A percentile compares a stretch with the other conserved stretches of the same genome.
phyloP scores from a whole-genome alignment of 2,113 vertebrate genomes.

The Toxostoma redivivum region DNA sequence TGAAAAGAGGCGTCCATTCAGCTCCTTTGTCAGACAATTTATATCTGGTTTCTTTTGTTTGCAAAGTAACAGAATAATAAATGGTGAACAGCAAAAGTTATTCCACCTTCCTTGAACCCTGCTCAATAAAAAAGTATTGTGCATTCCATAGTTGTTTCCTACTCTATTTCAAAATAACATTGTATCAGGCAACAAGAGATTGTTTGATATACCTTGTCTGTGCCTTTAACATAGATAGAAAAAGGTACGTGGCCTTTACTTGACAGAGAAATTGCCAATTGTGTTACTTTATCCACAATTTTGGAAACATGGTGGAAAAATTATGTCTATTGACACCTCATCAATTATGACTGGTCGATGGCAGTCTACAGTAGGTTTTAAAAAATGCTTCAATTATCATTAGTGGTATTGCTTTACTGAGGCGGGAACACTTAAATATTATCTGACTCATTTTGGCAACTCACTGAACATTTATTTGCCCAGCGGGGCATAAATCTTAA shows the following conservation, averaged over 20 bases:
- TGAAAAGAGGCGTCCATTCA: background rate
- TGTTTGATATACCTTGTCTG: background rate
- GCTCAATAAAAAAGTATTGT: background rate
- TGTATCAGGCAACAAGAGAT: background rate
- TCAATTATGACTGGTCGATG: background rate
- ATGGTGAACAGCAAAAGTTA: background rate
- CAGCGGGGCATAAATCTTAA: background rate
- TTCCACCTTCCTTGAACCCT: slow-evolving; percentile 1
- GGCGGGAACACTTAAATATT: background rate
- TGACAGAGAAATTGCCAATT: background rate
- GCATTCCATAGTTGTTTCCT: background rate
- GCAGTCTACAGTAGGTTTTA: background rate
- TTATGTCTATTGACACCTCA: background rate
- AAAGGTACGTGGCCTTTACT: background rate
- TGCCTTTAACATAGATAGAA: background rate
- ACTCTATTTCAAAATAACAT: background rate
- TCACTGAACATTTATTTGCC: background rate
- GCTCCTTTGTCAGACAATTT: slow-evolving; percentile 8
- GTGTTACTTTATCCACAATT: background rate
- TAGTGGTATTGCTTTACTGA: background rate
- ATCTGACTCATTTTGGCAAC: background rate
- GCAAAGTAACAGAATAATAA: slow-evolving; percentile 28
- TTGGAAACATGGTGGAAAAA: background rate
- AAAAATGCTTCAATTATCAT: background rate
- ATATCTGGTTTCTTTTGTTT: background rate